These are phyloP conservation scores for Characodon lateralis DNA, from an alignment of 2,797 vertebrate genomes.

Conservation along the genomic window DNA sequence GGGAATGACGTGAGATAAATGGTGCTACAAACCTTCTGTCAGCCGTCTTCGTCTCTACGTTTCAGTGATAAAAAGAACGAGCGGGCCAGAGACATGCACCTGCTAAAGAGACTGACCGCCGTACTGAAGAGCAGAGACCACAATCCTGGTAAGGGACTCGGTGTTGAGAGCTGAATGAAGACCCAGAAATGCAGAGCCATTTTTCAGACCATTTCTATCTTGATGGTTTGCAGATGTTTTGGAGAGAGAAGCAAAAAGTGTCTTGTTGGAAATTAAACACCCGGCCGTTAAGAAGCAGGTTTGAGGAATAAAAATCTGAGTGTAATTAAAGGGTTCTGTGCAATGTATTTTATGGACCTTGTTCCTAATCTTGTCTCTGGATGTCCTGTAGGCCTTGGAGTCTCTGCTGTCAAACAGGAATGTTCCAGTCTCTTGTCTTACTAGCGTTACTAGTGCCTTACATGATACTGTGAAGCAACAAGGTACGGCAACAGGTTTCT, in stretches of 20 bases:
- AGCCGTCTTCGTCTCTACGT: not conserved
- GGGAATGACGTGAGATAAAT: not conserved
- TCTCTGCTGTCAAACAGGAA: slow-evolving; percentile 87
- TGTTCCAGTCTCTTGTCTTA: slow-evolving; percentile 87
- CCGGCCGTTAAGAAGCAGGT: slow-evolving; percentile 96
- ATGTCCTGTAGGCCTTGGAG: slow-evolving; percentile 88
- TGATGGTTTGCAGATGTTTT: slow-evolving; percentile 78
- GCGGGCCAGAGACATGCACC: slow-evolving; percentile 94
- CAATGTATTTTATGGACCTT: not conserved
- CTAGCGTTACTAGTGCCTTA: slow-evolving; percentile 84
- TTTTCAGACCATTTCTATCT: not conserved
- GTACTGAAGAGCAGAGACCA: slow-evolving; percentile 81
- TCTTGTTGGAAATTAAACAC: slow-evolving; percentile 94
- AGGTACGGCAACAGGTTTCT: slow-evolving; percentile 73
- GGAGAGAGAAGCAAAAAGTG: slow-evolving; percentile 87
- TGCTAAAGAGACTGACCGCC: slow-evolving; percentile 88
- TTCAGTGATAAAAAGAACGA: slow-evolving; percentile 97
- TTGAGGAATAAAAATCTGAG: not conserved
- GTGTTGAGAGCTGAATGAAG: not conserved
- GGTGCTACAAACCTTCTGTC: not conserved
- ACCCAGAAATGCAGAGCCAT: rapidly evolving
- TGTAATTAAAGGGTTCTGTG: not conserved
- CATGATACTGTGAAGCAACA: slow-evolving; percentile 86
- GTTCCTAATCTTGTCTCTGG: not conserved
- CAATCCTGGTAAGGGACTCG: slow-evolving; percentile 69